Base-by-base conservation (phyloP, 2,888 invertebrate species). In the Euplexia lucipara region DNA sequence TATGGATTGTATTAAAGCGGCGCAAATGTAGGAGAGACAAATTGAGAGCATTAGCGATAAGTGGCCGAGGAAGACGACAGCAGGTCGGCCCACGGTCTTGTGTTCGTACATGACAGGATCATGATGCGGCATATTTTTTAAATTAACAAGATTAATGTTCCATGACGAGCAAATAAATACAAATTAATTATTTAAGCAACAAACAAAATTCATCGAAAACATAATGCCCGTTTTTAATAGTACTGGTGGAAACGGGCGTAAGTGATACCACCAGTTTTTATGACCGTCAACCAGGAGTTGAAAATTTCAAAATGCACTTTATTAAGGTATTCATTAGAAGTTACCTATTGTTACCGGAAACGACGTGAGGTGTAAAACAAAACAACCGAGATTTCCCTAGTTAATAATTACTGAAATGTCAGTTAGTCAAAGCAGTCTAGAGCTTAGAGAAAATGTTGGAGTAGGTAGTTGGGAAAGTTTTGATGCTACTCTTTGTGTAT, bases 121-220 rank as follows among this genome's bases (percentile, higher is more conserved):
- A 44, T 80, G 81, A 77, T 53, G 58, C 42, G 44, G 81, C 73
- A 70, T 34, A 51, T 67, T 70, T 20, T 8, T 12, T 58, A 63
- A 77, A 80, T 73, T 73, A 69, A 67, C 51, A 61, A 77, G 63
- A 78, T 76, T 79, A 79, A 79, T 72, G 60, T 49, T 8, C 18
- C 18, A 47, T 61, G 70, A 71, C 42, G 9, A 44, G 61, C 70
- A 14, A 26, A 73, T 49, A 49, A 41, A 16, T 14, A 16, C 16
- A 26, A 20, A 56, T 37, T 47, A n/a, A n/a, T n/a, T n/a, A n/a
- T n/a, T n/a, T 35, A 59, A 30, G 32, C 45, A 64, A 35, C 22
- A 35, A 37, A 14, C n/a, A n/a, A n/a, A n/a, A n/a, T n/a, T n/a
- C n/a, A n/a, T n/a, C n/a, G n/a, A n/a, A n/a, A n/a, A n/a, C n/a